Base-by-base conservation (phyloP, 2,888 invertebrate genomes). In the Drosophila ustulata region DNA sequence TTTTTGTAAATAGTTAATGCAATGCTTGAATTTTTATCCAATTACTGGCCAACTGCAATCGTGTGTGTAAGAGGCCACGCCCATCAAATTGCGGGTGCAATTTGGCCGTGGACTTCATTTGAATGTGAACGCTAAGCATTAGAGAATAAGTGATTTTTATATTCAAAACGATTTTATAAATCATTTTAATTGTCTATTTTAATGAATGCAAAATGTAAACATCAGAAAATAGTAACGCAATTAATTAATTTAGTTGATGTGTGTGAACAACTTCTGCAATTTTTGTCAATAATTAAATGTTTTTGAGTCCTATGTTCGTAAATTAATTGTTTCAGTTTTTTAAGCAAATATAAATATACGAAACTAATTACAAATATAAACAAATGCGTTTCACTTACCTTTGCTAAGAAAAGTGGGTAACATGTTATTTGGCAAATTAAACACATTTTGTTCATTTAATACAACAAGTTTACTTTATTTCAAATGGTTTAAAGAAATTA, bases 141-240 rank as follows among this genome's bases (percentile, higher is more conserved):
- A 85, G 85, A 65, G 4, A 34, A 46, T 89, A 86, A 86, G 89
- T 72, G 75, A 86, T 80, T 86, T 85, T 89, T 85, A 83, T 82
- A 85, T 87, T 79, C 74, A 49, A 50, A 49, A 63, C 52, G 89
- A 78, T 86, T 89, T 86, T 88, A 82, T 82, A 89, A 89, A 84
- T 86, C 73, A 86, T 86, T 86, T 86, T 86, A 86, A 89, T 88
- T 86, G 86, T 86, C 86, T 86, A 86, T 89, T 86, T 86, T 82
- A 89, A 85, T 65, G 71, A 71, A 71, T 46, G 55, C 65, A 74
- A 52, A 49, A 45, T 66, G 63, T 45, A 57, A 71, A 55, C 37
- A 56, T 32, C 46, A 47, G 26, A 47, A 67, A 37, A 51, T 39
- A 56, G 59, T 47, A 71, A 59, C 39, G 72, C 74, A 72, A 78